A percentile compares a stretch with the other conserved stretches of the same genome.
These are phyloP conservation scores for Halesus radiatus DNA, from an alignment of 1,140 invertebrate species.

Conservation along the genomic window DNA sequence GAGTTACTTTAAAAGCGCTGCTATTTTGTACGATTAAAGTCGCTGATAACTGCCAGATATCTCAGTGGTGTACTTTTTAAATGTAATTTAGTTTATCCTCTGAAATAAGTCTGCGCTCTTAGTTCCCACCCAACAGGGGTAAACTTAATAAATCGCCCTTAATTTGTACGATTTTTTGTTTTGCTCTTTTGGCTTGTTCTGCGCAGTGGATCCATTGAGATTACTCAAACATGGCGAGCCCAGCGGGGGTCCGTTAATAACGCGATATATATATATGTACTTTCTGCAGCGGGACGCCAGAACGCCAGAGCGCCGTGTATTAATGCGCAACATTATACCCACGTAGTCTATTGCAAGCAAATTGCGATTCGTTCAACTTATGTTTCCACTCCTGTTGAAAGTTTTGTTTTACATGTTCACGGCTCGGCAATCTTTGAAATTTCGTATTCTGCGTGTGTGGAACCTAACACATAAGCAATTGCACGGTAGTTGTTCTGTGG, in stretches of 20 bases:
- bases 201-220: slow-evolving; percentile 13
- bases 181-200: slow-evolving; percentile 2
- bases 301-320: no score
- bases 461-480: no score
- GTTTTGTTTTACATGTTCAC: no score
- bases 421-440: no score
- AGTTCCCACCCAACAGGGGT: background rate
- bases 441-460: no score
- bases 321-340: no score
- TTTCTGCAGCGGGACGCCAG: no score
- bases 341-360: no score
- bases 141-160: slow-evolving; percentile 34
- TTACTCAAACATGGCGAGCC: slow-evolving; percentile 5
- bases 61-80: slow-evolving; percentile 24
- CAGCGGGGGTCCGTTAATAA: background rate
- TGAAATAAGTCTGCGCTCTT: slow-evolving; percentile 31
- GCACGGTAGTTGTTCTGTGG: no score
- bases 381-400: no score
- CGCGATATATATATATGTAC: no score
- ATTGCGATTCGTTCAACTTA: no score
- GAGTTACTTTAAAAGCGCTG: background rate
- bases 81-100: slow-evolving; percentile 35
- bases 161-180: slow-evolving; percentile 32
- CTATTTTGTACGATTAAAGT: slow-evolving; percentile 12
- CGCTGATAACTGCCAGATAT: slow-evolving; percentile 13